Percentiles rank a stretch among this genome's conserved stretches.
These are phyloP conservation scores for Zoanthus sociatus DNA, from an alignment of 92 coral and sea anemone species.

Conservation along the genomic window DNA sequence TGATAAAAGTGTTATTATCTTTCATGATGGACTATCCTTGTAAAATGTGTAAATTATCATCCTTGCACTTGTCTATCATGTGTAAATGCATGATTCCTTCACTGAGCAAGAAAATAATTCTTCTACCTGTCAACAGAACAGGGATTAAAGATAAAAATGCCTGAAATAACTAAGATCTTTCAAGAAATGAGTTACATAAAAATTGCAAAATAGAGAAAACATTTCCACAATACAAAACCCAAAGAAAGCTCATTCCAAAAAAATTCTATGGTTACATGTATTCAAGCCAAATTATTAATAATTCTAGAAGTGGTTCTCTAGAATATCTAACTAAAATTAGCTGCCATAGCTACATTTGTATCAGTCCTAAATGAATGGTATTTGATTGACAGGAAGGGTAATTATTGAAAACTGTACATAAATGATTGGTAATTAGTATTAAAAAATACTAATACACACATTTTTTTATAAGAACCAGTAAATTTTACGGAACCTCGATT, in stretches of 20 bases:
- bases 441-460: background rate
- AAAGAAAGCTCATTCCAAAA: background rate
- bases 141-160: background rate
- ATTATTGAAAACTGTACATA: too few relatives aligned
- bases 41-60: background rate
- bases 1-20: conserved; percentile 13
- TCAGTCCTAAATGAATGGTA: too few relatives aligned
- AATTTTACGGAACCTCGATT: too few relatives aligned
- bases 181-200: too few relatives aligned
- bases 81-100: conserved; percentile 6
- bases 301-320: too few relatives aligned
- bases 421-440: background rate
- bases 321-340: background rate
- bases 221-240: too few relatives aligned
- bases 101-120: background rate
- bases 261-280: background rate
- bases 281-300: too few relatives aligned
- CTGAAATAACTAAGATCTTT: too few relatives aligned
- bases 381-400: too few relatives aligned
- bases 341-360: too few relatives aligned
- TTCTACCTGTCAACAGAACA: background rate
- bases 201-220: too few relatives aligned
- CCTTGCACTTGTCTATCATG: background rate
- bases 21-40: conserved; percentile 21
- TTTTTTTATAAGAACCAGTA: too few relatives aligned